Base-by-base conservation (phyloP, 2,113 vertebrate genomes). In the Nannobrachium achirus region DNA sequence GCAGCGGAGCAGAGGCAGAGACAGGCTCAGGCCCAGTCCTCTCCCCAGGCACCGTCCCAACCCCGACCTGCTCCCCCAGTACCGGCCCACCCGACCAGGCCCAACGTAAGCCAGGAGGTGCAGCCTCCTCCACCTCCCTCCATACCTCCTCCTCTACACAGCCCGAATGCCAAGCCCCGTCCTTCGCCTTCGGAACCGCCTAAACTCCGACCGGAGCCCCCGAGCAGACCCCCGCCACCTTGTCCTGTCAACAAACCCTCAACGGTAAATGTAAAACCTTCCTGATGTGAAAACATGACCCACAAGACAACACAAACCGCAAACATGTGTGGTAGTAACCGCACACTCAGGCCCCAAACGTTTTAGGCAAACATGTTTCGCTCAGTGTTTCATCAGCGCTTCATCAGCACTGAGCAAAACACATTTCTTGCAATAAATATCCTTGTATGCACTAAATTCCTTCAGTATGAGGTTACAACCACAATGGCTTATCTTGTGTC, bases 191-290 rank as follows among this genome's bases (percentile, higher is more conserved):
- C 76, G 18, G 39, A 56, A n/a, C 41, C 19, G 33, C 7, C 73
- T 2, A 81, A 71, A 79, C 48, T 45, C n/a, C 74, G 87, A n/a
- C 86, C 91, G n/a, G 74, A 73, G 11, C 92, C 93, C 0, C 93
- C 93, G 4, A 89, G 42, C 66, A 88, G 93, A 85, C 91, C 93
- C 56, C 91, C 91, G 39, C 93, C 93, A 0, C 90, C 90, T 25
- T 88, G 89, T 63, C 92, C 91, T 38, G 25, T 79, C 15, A 85
- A 60, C 66, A 90, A 59, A 65, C 66, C 72, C 14, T 55, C 45
- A 66, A 42, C 20, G 72, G 88, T 88, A 46, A 33, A 4, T 33
- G 25, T 33, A 33, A 25, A 25, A 25, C 1, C 20, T n/a, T n/a
- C n/a, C 20, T 25, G 20, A 25, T 25, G 20, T 25, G 4, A 33